A percentile compares a stretch with the other conserved stretches of the same genome.
Evolutionary conservation across 2,888 invertebrate species (phyloP).

Genomic region (Ischnura elegans): DNA sequence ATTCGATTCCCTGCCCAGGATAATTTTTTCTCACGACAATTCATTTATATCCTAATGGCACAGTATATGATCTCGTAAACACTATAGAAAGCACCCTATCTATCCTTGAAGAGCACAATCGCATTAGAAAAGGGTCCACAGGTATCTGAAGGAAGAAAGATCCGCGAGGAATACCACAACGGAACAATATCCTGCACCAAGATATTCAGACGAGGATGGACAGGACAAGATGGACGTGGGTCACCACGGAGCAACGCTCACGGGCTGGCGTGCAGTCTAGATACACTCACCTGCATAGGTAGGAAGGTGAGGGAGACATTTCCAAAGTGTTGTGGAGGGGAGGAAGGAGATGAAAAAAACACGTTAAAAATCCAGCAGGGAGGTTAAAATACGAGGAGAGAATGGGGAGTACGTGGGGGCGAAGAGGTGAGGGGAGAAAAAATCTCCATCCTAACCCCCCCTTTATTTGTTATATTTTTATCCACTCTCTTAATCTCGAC

Average conservation of each 20-base stretch:
- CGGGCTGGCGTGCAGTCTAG: conserved; percentile 52
- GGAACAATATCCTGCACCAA: background rate
- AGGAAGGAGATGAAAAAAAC: background rate
- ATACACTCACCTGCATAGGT: conserved; percentile 21
- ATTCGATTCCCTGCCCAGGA: no score
- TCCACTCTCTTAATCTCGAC: conserved; percentile 64
- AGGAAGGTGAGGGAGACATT: background rate
- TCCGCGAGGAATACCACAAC: background rate
- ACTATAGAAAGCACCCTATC: background rate
- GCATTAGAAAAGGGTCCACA: background rate
- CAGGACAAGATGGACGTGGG: background rate
- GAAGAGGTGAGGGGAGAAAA: background rate
- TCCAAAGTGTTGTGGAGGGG: background rate
- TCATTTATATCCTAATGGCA: no score
- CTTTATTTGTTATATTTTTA: conserved; percentile 67
- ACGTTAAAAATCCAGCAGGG: background rate
- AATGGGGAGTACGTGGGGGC: background rate
- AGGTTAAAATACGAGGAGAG: conserved; percentile 4
- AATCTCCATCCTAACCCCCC: conserved; percentile 27
- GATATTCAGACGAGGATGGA: background rate
- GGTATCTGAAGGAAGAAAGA: background rate
- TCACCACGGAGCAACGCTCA: background rate
- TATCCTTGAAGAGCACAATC: background rate
- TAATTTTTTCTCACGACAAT: no score
- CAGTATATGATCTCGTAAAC: background rate